Conservation (phyloP, 2,113 vertebrate species). For the Serinus canaria region DNA sequence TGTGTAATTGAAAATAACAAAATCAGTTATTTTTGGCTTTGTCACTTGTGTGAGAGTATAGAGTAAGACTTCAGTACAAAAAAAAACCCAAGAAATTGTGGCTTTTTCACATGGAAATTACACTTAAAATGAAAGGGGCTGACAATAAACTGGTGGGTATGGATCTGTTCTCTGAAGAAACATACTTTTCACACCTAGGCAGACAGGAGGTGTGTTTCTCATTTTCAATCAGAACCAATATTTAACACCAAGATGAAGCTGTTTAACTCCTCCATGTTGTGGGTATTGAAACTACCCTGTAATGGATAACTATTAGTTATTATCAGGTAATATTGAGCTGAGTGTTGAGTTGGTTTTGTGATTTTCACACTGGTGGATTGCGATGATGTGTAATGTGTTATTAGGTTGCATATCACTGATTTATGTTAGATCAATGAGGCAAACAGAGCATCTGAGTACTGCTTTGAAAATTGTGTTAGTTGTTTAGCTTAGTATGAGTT, state of each 20-base stretch:
- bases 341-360: background rate
- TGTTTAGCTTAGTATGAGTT: background rate
- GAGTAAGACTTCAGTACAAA: background rate
- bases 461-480: background rate
- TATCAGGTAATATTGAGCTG: background rate
- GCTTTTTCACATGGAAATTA: background rate
- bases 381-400: background rate
- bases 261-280: background rate
- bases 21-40: background rate
- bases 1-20: background rate
- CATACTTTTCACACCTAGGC: background rate
- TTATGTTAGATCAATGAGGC: background rate
- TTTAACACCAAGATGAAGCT: background rate
- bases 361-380: background rate
- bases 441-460: background rate
- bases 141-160: background rate
- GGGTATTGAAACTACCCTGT: background rate
- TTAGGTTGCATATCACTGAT: background rate
- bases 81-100: rapidly evolving
- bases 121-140: background rate
- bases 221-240: background rate
- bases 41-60: background rate
- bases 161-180: background rate
- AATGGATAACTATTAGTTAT: background rate
- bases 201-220: background rate